Evolutionary conservation across 64 coral and sea anemone species (phyloP), one percentile per base, ranked within the genome.

Genomic region (Orbicella faveolata): DNA sequence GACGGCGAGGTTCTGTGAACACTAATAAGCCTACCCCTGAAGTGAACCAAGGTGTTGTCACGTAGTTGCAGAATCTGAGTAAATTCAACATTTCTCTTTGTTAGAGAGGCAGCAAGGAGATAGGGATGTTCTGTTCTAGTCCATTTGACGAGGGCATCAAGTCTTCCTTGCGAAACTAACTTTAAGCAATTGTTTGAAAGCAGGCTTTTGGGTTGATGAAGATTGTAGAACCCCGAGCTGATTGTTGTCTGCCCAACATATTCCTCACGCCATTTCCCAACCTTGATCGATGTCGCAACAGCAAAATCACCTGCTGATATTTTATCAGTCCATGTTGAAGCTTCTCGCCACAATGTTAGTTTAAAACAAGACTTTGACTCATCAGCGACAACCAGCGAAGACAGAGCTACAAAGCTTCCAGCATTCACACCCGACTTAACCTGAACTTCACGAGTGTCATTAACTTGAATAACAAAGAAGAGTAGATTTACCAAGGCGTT

Each of bases 401-500:
- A 92, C 52, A 98, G 64, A 18, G 90, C 62, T 20, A 98, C 89
- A 92, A 81, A 98, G 10, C 55, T 62, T 14, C 96, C 96, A 6
- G 57, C 80, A 90, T 89, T 90, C 26, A 69, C 70, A 16, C 96
- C 96, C 26, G 90, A 92, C 67, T 92, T 92, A 13, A 93, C 90
- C 34, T 93, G 80, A 12, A 98, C 95, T 78, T 98, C 96, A 20
- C 62, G 83, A n/a, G 90, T 81, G 20, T 91, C 83, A 84, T 95
- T 98, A 19, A 98, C 88, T 98, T 98, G 96, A 25, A 90, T 77
- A 66, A 98, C 88, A 73, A 98, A 36, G 62, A 93, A 90, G 48
- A 94, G 77, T n/a, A 98, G 63, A 23, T 98, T 98, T 21, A 94
- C 88, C 0, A 94, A 16, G 63, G 83, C 63, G 34, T 89, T 77